Evolutionary conservation across 2,797 vertebrate species (phyloP).

Genomic region (Propithecus deckenii): DNA sequence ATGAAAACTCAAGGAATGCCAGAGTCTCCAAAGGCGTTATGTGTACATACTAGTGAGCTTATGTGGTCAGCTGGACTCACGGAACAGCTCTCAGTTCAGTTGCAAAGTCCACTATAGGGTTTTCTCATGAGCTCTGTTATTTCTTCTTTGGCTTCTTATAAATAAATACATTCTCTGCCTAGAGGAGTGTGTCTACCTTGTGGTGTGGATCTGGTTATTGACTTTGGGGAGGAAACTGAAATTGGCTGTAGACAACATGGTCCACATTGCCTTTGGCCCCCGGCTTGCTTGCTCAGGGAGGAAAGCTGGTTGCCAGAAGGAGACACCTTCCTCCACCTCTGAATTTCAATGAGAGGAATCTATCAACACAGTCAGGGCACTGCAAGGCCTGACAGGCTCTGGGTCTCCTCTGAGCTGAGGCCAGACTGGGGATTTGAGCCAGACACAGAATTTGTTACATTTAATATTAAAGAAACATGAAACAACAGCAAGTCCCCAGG

Average conservation of each 20-base stretch:
- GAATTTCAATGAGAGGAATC: constrained; percentile 50
- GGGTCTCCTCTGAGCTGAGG: neutral
- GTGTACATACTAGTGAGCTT: accelerated
- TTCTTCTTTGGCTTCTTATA: constrained; percentile 23
- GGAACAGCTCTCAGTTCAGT: neutral
- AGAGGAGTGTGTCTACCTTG: neutral
- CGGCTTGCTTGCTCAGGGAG: constrained; percentile 24
- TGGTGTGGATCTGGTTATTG: neutral
- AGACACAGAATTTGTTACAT: neutral
- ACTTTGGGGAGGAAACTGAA: constrained; percentile 4
- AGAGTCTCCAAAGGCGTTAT: accelerated
- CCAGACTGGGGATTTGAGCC: neutral
- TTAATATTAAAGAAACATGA: constrained; percentile 26
- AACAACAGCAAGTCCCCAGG: neutral
- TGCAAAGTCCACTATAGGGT: neutral
- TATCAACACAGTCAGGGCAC: neutral
- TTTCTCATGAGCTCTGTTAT: neutral
- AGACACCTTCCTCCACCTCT: neutral
- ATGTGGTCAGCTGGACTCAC: neutral
- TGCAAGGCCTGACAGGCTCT: neutral
- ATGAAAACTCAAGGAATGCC: neutral
- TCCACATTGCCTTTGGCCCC: neutral
- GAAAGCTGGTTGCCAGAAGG: neutral
- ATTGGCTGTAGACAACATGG: neutral
- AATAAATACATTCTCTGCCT: constrained; percentile 21